phyloP scores from a whole-genome alignment of 2,888 invertebrate species.

The Mesoligia furuncula region DNA sequence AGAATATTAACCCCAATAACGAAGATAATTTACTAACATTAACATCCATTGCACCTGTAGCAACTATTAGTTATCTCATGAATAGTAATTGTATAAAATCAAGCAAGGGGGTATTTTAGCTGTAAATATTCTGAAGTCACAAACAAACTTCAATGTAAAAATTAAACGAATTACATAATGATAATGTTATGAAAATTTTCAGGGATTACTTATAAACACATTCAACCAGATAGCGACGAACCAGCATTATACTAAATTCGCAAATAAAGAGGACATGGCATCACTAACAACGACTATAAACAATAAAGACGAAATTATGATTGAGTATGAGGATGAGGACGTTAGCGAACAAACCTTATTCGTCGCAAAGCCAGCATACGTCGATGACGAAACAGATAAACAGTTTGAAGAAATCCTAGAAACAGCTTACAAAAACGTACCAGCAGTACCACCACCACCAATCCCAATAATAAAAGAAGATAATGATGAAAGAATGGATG shows the following conservation, averaged over 20 bases:
- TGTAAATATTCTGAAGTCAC: slow-evolving; percentile 37
- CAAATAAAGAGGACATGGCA: slow-evolving; percentile 74
- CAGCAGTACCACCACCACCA: slow-evolving; percentile 64
- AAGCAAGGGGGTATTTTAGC: slow-evolving; percentile 29
- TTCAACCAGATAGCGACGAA: slow-evolving; percentile 86
- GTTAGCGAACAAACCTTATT: slow-evolving; percentile 78
- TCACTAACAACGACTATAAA: slow-evolving; percentile 79
- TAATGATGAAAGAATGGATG: slow-evolving; percentile 65
- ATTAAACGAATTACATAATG: slow-evolving; percentile 53
- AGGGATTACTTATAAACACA: slow-evolving; percentile 88
- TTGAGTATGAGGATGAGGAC: slow-evolving; percentile 87
- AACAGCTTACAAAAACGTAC: slow-evolving; percentile 75
- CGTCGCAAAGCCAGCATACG: slow-evolving; percentile 79
- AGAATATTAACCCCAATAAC: slow-evolving; percentile 38
- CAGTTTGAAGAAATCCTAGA: slow-evolving; percentile 85
- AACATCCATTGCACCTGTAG: slow-evolving; percentile 48
- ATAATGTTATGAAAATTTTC: slow-evolving; percentile 75
- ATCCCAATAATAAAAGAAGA: slow-evolving; percentile 64
- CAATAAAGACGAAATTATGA: slow-evolving; percentile 81
- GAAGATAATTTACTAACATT: slow-evolving; percentile 44
- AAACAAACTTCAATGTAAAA: slow-evolving; percentile 25
- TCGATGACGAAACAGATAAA: slow-evolving; percentile 84
- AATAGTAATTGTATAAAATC: slow-evolving; percentile 48
- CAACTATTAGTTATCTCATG: slow-evolving; percentile 44
- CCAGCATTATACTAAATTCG: slow-evolving; percentile 84